Percentiles rank a stretch among this genome's conserved stretches.
These are phyloP conservation scores for Indri indri DNA, from an alignment of 2,113 vertebrate genomes.

Conservation along the genomic window DNA sequence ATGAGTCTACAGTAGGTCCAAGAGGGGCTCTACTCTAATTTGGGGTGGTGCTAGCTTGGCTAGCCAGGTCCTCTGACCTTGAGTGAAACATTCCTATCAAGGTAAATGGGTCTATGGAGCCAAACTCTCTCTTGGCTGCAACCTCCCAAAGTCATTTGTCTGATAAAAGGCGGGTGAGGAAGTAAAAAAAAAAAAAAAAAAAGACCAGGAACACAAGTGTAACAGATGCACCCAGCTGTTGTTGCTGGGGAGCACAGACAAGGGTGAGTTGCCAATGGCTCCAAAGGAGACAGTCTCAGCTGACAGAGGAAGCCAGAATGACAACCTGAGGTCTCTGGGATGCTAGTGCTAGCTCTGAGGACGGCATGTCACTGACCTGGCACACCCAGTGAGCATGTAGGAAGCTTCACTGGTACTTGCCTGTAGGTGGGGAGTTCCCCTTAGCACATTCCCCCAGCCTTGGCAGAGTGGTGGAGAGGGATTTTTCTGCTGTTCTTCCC, in stretches of 20 bases:
- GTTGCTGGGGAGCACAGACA: neutral
- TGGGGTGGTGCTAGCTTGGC: conserved; percentile 6
- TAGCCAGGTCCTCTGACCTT: conserved; percentile 44
- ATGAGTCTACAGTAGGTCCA: conserved; percentile 5
- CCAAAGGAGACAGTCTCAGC: neutral
- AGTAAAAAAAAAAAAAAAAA: neutral
- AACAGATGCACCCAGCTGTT: conserved; percentile 55
- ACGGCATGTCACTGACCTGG: neutral
- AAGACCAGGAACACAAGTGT: neutral
- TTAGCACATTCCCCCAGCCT: conserved; percentile 4
- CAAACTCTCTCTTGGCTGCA: neutral
- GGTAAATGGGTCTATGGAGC: conserved; percentile 15
- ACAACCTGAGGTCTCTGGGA: neutral
- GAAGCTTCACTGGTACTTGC: neutral
- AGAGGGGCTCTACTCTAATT: conserved; percentile 51
- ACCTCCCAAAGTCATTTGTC: conserved; percentile 35
- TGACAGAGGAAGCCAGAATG: neutral
- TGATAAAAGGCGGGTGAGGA: neutral
- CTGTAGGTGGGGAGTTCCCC: conserved; percentile 9
- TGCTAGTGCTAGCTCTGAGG: neutral
- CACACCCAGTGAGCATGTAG: neutral
- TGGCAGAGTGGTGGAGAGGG: neutral
- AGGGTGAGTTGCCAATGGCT: neutral
- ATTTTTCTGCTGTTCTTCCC: conserved; percentile 11
- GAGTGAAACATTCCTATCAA: conserved; percentile 28